A percentile compares a stretch with the other conserved stretches of the same genome.
Conservation (phyloP, 1,140 invertebrate genomes). For the Yoshiicerus persimilis region DNA sequence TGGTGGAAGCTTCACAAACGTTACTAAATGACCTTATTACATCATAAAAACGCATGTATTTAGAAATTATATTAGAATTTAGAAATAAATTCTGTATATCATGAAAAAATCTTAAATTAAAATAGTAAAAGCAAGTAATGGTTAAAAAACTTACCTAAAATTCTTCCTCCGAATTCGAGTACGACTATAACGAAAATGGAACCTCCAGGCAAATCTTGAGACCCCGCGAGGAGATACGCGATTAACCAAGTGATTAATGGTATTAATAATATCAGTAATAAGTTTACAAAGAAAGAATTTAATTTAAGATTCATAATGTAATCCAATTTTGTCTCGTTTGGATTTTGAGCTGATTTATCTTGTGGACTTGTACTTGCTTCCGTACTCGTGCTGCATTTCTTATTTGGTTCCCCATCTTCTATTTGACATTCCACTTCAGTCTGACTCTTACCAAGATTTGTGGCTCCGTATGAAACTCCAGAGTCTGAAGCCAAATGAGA, state of each 20-base stretch:
- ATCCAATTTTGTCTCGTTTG: not conserved
- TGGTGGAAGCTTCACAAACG: conserved; percentile 34
- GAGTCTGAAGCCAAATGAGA: too few species aligned
- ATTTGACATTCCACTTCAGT: too few species aligned
- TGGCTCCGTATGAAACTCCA: too few species aligned
- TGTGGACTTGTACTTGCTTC: not conserved
- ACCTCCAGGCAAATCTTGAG: conserved; percentile 32
- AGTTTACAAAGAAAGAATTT: not conserved
- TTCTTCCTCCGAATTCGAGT: conserved; percentile 31
- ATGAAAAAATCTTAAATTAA: not conserved
- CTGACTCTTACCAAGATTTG: too few species aligned
- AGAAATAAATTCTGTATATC: not conserved
- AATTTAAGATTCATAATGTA: not conserved
- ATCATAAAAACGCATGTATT: not conserved
- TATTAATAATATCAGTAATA: not conserved
- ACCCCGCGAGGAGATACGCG: not conserved
- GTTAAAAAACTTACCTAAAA: conserved; percentile 7
- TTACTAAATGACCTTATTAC: conserved; percentile 27
- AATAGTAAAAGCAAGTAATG: not conserved
- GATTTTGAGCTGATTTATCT: not conserved
- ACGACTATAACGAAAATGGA: conserved; percentile 32
- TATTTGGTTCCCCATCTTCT: too few species aligned
- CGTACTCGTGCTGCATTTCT: not conserved
- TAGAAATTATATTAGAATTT: not conserved
- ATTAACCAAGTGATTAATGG: conserved; percentile 20